Percentiles rank a stretch among this genome's conserved stretches.
These are phyloP conservation scores for Mesoclemmys tuberculata DNA, from an alignment of 2,113 vertebrate genomes.

Conservation along the genomic window DNA sequence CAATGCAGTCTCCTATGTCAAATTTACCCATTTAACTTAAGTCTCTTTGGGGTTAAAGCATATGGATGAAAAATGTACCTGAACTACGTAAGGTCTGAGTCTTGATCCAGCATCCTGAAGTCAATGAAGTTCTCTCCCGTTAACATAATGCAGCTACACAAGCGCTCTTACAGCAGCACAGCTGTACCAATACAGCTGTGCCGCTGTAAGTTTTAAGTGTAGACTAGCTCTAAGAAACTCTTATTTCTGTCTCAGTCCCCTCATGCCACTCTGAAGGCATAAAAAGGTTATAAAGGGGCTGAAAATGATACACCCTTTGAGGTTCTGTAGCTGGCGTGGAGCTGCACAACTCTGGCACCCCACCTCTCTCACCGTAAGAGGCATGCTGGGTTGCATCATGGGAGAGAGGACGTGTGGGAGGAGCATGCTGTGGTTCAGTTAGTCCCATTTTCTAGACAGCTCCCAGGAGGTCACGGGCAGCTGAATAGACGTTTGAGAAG, in stretches of 20 bases:
- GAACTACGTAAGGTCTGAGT: background rate
- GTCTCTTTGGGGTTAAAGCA: no score
- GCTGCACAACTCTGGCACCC: background rate
- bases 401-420: background rate
- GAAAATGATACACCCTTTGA: background rate
- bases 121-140: no score
- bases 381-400: accelerated
- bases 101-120: background rate
- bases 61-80: background rate
- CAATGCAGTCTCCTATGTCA: background rate
- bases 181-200: no score
- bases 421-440: background rate
- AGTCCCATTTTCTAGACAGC: background rate
- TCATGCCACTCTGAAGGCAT: background rate
- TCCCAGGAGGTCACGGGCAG: background rate
- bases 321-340: background rate
- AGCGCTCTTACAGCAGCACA: no score
- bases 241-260: background rate
- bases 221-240: background rate
- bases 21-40: background rate
- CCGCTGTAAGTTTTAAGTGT: no score
- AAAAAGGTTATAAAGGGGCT: background rate
- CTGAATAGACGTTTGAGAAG: background rate
- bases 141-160: no score
- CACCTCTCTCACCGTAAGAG: background rate